A percentile compares a stretch with the other conserved stretches of the same genome.
Conservation (phyloP, 2,888 invertebrate genomes). For the Platycheirus rosarum region DNA sequence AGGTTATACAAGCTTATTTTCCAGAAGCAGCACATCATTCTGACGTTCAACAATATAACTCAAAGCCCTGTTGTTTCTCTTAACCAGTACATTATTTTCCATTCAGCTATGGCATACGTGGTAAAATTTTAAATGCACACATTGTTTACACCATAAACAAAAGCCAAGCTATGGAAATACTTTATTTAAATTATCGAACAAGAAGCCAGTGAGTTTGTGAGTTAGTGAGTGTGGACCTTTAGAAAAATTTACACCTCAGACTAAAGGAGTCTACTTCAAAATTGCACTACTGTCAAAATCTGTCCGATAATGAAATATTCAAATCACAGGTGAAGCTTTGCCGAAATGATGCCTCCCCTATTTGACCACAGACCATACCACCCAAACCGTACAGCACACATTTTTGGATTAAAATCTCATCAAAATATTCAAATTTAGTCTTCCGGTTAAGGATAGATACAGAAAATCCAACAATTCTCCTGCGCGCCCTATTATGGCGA, state of each 20-base stretch:
- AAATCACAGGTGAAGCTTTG: conserved; percentile 55
- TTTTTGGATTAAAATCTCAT: conserved; percentile 73
- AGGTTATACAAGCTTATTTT: background rate
- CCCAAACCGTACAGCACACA: conserved; percentile 30
- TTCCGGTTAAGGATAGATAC: conserved; percentile 73
- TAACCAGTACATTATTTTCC: conserved; percentile 22
- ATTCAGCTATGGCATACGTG: conserved; percentile 30
- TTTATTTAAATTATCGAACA: conserved; percentile 62
- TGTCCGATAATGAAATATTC: conserved; percentile 74
- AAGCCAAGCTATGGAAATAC: conserved; percentile 23
- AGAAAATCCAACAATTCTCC: conserved; percentile 69
- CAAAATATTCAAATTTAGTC: conserved; percentile 74
- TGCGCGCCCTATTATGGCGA: conserved; percentile 1
- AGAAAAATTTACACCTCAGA: conserved; percentile 67
- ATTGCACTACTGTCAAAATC: conserved; percentile 73
- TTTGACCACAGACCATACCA: background rate
- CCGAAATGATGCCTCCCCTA: conserved; percentile 14
- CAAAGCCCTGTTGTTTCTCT: conserved; percentile 2
- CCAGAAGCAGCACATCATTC: background rate
- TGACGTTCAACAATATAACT: conserved; percentile 21
- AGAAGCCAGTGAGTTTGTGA: conserved; percentile 43
- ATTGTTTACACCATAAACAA: conserved; percentile 64
- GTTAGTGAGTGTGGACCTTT: conserved; percentile 22
- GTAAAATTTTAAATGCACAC: conserved; percentile 65
- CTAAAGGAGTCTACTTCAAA: conserved; percentile 41